Conservation (phyloP, 2,797 vertebrate species). For the Enteromius fasciolatus region DNA sequence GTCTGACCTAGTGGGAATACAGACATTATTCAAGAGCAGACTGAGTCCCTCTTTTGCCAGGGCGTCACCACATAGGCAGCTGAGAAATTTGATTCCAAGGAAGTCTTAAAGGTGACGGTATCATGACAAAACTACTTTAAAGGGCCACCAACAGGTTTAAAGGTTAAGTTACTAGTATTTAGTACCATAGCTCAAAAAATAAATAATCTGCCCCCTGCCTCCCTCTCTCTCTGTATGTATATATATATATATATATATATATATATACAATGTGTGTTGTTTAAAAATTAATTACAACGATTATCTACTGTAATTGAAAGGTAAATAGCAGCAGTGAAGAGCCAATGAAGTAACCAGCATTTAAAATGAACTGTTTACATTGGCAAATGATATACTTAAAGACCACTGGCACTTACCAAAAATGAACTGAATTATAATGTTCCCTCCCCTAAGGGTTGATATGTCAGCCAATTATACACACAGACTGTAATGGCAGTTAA, state of each 20-base stretch:
- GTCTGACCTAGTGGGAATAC: constrained; percentile 43
- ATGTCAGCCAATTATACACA: constrained; percentile 50
- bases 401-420: constrained; percentile 36
- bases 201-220: background rate
- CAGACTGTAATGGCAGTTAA: constrained; percentile 47
- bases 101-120: constrained; percentile 13
- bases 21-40: constrained; percentile 40
- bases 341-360: constrained; percentile 18
- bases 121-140: constrained; percentile 19
- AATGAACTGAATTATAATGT: constrained; percentile 42
- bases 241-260: background rate
- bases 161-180: background rate
- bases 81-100: constrained; percentile 1
- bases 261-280: background rate
- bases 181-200: background rate
- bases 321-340: constrained; percentile 6
- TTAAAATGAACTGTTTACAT: constrained; percentile 35
- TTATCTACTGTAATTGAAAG: background rate
- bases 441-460: constrained; percentile 28
- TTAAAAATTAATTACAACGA: background rate
- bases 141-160: background rate
- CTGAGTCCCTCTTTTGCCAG: background rate
- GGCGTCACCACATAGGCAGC: constrained; percentile 6
- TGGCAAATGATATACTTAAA: constrained; percentile 35
- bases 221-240: background rate